These are phyloP conservation scores for Diachasmimorpha longicaudata DNA, from an alignment of 1,140 invertebrate genomes.

Conservation along the genomic window DNA sequence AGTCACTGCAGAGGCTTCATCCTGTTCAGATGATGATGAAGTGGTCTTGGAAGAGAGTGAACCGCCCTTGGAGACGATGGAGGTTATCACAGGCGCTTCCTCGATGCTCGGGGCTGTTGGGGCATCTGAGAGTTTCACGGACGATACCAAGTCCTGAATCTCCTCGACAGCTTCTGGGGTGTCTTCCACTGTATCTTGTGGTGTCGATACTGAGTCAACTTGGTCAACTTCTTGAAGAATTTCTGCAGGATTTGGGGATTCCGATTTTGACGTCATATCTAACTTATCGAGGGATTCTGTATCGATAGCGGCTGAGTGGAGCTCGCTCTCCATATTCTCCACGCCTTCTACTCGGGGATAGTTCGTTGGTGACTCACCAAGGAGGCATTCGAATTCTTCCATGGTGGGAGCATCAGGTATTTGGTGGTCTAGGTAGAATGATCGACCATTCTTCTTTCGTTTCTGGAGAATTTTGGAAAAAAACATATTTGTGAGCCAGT, in stretches of 20 bases:
- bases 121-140: not conserved
- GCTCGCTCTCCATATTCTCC: constrained; percentile 61
- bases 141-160: not conserved
- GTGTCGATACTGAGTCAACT: not conserved
- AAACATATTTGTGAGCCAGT: not conserved
- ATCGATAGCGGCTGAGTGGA: constrained; percentile 60
- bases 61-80: not conserved
- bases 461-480: constrained; percentile 37
- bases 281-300: constrained; percentile 51
- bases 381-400: constrained; percentile 58
- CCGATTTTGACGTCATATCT: constrained; percentile 16
- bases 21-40: not conserved
- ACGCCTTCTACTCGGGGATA: constrained; percentile 56
- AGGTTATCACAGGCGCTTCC: not conserved
- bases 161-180: not conserved
- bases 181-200: not conserved
- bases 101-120: not conserved
- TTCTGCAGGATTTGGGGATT: not conserved
- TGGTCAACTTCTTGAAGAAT: not conserved
- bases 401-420: constrained; percentile 58
- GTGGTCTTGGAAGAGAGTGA: not conserved
- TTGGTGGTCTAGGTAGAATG: constrained; percentile 42
- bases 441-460: constrained; percentile 48
- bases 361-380: constrained; percentile 57
- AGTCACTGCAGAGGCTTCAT: not conserved